These are phyloP conservation scores for Temnopleurus reevesii DNA, from an alignment of 53 echinoderm and acorn worm species.

Conservation along the genomic window DNA sequence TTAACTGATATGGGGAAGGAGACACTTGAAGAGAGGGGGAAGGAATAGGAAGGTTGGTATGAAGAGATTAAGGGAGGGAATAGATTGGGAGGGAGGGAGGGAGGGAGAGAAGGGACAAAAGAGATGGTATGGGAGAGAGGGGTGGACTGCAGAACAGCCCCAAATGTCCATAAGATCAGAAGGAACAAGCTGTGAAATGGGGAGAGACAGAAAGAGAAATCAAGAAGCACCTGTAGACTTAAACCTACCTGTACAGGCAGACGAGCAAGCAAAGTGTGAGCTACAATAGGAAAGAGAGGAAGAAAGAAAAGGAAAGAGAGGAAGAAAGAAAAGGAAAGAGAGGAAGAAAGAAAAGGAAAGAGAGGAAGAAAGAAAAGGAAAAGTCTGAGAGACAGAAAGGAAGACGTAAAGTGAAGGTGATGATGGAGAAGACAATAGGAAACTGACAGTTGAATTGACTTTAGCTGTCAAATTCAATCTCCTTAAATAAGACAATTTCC, in stretches of 20 bases:
- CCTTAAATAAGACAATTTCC: slow-evolving; percentile 35
- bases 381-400: neutral
- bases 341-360: neutral
- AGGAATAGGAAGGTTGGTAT: neutral
- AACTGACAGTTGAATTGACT: slow-evolving; percentile 43
- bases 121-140: neutral
- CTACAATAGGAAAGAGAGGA: neutral
- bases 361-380: neutral
- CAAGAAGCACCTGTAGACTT: no score
- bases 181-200: neutral
- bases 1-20: neutral
- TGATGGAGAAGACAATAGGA: slow-evolving; percentile 7
- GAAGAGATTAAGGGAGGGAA: neutral
- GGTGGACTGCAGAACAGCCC: neutral
- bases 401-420: neutral
- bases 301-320: neutral
- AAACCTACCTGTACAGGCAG: no score
- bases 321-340: neutral
- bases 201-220: neutral
- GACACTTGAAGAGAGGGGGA: neutral
- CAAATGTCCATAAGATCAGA: neutral
- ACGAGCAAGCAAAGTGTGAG: neutral
- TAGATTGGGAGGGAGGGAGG: neutral
- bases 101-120: neutral
- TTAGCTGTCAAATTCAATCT: slow-evolving; percentile 37